These are phyloP conservation scores for Halcyon malimbica DNA, from an alignment of 2,113 vertebrate genomes.

Conservation along the genomic window DNA sequence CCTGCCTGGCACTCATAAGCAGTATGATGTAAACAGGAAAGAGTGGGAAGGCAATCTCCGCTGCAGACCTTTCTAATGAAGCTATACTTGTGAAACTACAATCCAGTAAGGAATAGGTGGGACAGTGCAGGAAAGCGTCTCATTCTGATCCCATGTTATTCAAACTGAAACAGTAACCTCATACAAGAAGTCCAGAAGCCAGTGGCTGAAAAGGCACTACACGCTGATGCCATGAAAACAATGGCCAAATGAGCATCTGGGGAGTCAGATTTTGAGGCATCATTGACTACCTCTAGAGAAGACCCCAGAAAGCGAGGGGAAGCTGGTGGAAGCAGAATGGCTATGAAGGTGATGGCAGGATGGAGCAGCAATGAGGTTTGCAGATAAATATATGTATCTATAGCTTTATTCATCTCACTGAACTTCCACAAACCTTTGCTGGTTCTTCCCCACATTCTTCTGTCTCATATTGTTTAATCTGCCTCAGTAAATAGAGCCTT, in stretches of 20 bases:
- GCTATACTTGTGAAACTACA: neutral
- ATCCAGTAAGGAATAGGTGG: neutral
- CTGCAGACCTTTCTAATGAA: constrained; percentile 7
- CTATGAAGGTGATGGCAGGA: neutral
- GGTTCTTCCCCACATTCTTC: neutral
- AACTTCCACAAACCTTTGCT: neutral
- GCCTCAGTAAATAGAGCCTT: neutral
- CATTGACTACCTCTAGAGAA: neutral
- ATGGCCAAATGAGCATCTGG: accelerated
- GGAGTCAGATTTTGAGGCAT: neutral
- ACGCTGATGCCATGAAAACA: accelerated
- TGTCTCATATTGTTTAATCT: neutral
- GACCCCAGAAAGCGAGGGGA: neutral
- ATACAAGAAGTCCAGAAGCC: neutral
- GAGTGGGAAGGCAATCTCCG: neutral
- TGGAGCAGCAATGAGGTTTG: neutral
- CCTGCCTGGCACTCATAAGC: neutral
- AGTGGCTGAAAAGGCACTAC: neutral
- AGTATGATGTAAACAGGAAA: constrained; percentile 14
- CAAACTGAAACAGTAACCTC: neutral
- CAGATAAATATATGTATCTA: neutral
- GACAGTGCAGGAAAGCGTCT: neutral
- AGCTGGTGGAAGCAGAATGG: neutral
- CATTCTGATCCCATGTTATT: neutral
- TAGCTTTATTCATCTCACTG: neutral